Evolutionary conservation across 2,888 invertebrate species (phyloP).

Genomic region (Nemotelus pantherinus): DNA sequence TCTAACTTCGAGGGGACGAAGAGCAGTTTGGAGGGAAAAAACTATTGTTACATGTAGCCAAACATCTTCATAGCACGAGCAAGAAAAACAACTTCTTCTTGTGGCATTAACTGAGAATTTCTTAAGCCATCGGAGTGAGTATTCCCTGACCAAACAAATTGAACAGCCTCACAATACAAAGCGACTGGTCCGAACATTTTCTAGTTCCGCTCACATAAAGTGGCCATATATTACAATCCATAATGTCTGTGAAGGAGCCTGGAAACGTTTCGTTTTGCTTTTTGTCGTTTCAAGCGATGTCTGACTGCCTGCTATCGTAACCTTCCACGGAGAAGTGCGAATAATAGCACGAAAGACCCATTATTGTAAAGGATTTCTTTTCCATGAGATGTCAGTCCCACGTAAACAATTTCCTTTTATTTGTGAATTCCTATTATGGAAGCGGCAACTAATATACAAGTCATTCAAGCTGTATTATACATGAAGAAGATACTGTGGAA

Average conservation of each 20-base stretch:
- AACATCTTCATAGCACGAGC: slow-evolving; percentile 16
- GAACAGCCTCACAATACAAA: slow-evolving; percentile 4
- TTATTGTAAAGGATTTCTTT: slow-evolving; percentile 35
- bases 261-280: slow-evolving; percentile 31
- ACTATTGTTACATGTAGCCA: slow-evolving; percentile 33
- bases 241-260: slow-evolving; percentile 32
- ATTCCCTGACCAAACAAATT: slow-evolving; percentile 14
- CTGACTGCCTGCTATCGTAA: background rate
- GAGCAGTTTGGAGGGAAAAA: background rate
- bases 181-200: slow-evolving; percentile 10
- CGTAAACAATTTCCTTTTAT: slow-evolving; percentile 43
- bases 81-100: slow-evolving; percentile 18
- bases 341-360: slow-evolving; percentile 39
- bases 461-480: slow-evolving; percentile 15
- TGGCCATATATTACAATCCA: slow-evolving; percentile 41
- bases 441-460: slow-evolving; percentile 35
- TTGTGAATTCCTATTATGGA: slow-evolving; percentile 32
- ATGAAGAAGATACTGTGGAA: background rate
- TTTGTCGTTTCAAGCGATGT: slow-evolving; percentile 10
- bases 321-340: slow-evolving; percentile 23
- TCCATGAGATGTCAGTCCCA: slow-evolving; percentile 40
- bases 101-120: slow-evolving; percentile 12
- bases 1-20: background rate
- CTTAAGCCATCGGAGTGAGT: slow-evolving; percentile 23
- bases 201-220: slow-evolving; percentile 38